Evolutionary conservation across 2,113 vertebrate species (phyloP).

Genomic region (Rallus limicola): DNA sequence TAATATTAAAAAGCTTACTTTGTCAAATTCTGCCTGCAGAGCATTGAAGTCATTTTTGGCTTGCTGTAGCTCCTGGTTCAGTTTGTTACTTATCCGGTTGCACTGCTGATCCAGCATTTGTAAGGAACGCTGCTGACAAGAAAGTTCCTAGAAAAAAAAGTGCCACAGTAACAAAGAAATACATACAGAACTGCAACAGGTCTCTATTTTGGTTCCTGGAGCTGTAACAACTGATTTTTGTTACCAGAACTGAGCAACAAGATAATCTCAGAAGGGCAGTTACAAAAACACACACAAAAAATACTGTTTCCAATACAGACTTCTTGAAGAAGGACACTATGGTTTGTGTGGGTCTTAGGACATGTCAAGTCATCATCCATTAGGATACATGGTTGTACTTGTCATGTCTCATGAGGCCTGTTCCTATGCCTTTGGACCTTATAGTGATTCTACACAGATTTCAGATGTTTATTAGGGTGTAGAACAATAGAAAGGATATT

Average conservation of each 20-base stretch:
- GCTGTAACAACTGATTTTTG: not conserved
- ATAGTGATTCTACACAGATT: not conserved
- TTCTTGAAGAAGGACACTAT: not conserved
- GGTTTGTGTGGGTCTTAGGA: not conserved
- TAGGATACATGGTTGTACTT: not conserved
- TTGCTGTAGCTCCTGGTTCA: conserved; percentile 88
- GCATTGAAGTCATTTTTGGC: conserved; percentile 79
- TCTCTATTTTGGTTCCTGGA: not conserved
- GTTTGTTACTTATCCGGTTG: conserved; percentile 78
- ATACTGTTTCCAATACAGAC: not conserved
- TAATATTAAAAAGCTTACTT: conserved; percentile 70
- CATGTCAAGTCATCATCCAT: not conserved
- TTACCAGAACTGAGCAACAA: not conserved
- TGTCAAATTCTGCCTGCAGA: conserved; percentile 84
- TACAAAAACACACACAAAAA: not conserved
- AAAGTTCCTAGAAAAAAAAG: conserved; percentile 79
- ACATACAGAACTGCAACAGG: not conserved
- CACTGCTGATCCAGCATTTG: conserved; percentile 82
- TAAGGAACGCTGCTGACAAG: conserved; percentile 80
- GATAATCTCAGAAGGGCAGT: not conserved
- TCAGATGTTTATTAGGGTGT: not conserved
- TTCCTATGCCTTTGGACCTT: not conserved
- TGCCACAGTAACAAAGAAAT: not conserved
- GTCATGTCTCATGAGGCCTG: not conserved
- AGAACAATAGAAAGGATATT: not conserved